Evolutionary conservation across 1,140 invertebrate species (phyloP), one percentile per base, ranked within the genome.

Genomic region (Thaumatotibia leucotreta): DNA sequence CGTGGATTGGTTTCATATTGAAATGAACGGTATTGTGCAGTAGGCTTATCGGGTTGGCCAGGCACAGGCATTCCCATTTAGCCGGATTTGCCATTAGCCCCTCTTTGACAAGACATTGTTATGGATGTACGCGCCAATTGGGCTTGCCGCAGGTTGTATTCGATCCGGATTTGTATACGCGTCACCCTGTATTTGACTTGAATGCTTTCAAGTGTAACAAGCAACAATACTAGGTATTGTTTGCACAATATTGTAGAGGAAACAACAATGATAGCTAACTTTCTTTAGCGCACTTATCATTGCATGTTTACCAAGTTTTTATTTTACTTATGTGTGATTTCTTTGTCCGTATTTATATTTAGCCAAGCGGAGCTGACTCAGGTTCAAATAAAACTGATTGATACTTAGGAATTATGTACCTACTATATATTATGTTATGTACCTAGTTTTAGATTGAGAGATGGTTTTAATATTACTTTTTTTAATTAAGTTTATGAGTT

Each of bases 1-100:
- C 64, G 64, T 72, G 77, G 72, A 84, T 84, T 80, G 74, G 73
- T 73, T 79, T 80, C 73, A 78, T 78, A 81, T 82, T 79, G 73
- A 70, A 80, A 73, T 74, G 70, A 71, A 64, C 64, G 24, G 45
- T 49, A 67, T 67, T 68, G 71, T 76, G 72, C 68, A 50, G 62
- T 45, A 6, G 49, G 63, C 67, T 72, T 75, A 74, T 75, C 68
- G 73, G 67, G 65, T 45, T 35, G 39, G 35, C 20, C 64, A 77
- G 67, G 68, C 61, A n/a, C n/a, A n/a, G 52, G 61, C 61, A 68
- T 63, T 73, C 63, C 67, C 65, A 74, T 75, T 80, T 72, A 67
- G 50, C 49, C 58, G 31, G 66, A 72, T 72, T 63, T 63, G 61
- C 62, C 69, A 69, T 74, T 77, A 63, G 49, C 45, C 49, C 45